Evolutionary conservation across 2,797 vertebrate genomes (phyloP), one percentile per base, ranked within the genome.

Genomic region (Cyprinella venusta): DNA sequence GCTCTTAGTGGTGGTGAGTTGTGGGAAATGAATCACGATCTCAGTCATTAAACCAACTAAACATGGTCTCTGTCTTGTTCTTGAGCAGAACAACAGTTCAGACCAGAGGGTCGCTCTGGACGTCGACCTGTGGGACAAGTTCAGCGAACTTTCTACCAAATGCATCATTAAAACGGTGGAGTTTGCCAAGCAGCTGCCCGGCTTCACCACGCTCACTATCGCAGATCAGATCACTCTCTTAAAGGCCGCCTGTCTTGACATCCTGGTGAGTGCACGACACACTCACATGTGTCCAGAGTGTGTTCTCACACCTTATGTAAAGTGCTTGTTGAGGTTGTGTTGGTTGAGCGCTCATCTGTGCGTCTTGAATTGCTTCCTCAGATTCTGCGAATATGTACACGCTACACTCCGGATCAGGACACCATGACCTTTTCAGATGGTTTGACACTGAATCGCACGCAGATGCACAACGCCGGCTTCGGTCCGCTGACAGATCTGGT

Each of bases 91-190:
- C 90, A 97, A 98, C 94, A 99, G 97, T 90, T 92, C 97, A 0
- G 97, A 98, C 88, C 95, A 97, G 12, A 94, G 98, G 0, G 97
- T 98, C 30, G 91, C 97, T 10, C 94, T 98, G 90, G 98, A 99
- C 70, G 96, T 98, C 19, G 96, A 95, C 89, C 95, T 99, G 42
- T 99, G 98, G 98, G 98, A 99, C 91, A 99, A 99, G 90, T 99
- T 99, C 95, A 99, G 97, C 2, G 98, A 99, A 86, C 89, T 99
- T 52, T 97, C 97, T 92, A 99, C 97, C 86, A 99, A 99, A 90
- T 99, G 97, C 90, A 99, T 99, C 93, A 99, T 99, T 82, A 99
- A 98, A 93, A 99, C 97, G 0, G 98, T 99, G 88, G 97, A 99
- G 94, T 99, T 99, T 0, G 97, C 97, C 92, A 99, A 99, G 92